Evolutionary conservation across 1,140 invertebrate species (phyloP).

Genomic region (Vanessa tameamea): DNA sequence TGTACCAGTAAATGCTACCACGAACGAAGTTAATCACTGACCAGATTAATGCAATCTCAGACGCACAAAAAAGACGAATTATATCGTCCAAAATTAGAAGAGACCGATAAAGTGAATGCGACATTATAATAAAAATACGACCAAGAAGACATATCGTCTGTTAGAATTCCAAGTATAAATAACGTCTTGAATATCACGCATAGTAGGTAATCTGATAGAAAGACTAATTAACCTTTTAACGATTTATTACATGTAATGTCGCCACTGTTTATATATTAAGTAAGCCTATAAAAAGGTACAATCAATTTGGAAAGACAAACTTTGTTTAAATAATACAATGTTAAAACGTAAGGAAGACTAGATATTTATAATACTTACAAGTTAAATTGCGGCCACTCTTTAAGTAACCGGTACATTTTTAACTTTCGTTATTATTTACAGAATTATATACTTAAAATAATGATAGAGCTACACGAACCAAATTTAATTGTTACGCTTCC

Average conservation of each 20-base stretch:
- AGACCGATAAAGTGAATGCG: slow-evolving; percentile 31
- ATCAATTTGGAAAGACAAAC: background rate
- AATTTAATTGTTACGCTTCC: slow-evolving; percentile 56
- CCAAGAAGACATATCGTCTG: slow-evolving; percentile 30
- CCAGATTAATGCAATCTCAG: slow-evolving; percentile 37
- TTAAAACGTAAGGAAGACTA: background rate
- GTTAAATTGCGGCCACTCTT: slow-evolving; percentile 45
- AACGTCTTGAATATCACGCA: slow-evolving; percentile 2
- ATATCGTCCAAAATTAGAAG: slow-evolving; percentile 23
- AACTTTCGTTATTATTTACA: background rate
- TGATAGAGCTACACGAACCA: slow-evolving; percentile 35
- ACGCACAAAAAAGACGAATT: slow-evolving; percentile 29
- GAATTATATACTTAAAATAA: background rate
- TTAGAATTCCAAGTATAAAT: slow-evolving; percentile 25
- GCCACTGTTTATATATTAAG: background rate
- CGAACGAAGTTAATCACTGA: slow-evolving; percentile 53
- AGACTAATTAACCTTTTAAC: background rate
- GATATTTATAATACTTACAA: slow-evolving; percentile 50
- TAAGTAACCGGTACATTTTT: slow-evolving; percentile 47
- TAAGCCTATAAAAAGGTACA: background rate
- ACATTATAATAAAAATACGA: slow-evolving; percentile 33
- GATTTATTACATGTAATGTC: background rate
- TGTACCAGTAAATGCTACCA: slow-evolving; percentile 41
- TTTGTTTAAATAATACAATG: background rate
- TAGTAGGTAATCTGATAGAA: background rate